Base-by-base conservation (phyloP, 2,113 vertebrate species). In the Clarias gariepinus region DNA sequence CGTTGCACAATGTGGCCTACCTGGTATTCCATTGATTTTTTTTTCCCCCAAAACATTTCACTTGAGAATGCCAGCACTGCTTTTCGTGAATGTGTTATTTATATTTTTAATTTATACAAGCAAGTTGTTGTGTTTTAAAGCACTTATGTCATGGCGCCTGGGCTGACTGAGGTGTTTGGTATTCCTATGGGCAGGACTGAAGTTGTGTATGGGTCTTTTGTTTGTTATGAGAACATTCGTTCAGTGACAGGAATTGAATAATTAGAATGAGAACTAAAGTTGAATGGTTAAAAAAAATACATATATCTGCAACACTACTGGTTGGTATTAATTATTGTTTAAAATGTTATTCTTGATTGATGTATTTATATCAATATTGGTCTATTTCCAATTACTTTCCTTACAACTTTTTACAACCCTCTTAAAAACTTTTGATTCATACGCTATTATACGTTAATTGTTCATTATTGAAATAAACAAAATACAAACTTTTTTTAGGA, bases 71-170 rank as follows among this genome's bases (percentile, higher is more conserved):
- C 76, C 87, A 85, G 77, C 36, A 80, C 78, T 77, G 82, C 41
- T 83, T 73, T 33, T 66, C 82, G 53, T 85, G 69, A 90, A 84
- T 78, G 77, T 53, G 25, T 86, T 84, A 2, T 21, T 41, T 73
- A 19, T 69, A 8, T 28, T 28, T 77, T n/a, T 7, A 53, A 25
- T 30, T 47, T 80, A 53, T 58, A 89, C 61, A 79, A 86, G 88
- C 88, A 86, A 88, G 87, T 89, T 89, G 86, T 86, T 91, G 88
- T 92, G 89, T 81, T 63, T 76, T 91, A 91, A 86, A 89, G 87
- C 55, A 47, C 36, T 84, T 82, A 79, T 79, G 81, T 86, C 87
- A 90, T 91, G 87, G 86, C 90, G 89, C 87, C 66, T 86, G 52
- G 88, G 30, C 57, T 88, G 91, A 82, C 68, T 36, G 52, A 90